Conservation (phyloP, 1,140 invertebrate species). For the Tetragonula clypearis region DNA sequence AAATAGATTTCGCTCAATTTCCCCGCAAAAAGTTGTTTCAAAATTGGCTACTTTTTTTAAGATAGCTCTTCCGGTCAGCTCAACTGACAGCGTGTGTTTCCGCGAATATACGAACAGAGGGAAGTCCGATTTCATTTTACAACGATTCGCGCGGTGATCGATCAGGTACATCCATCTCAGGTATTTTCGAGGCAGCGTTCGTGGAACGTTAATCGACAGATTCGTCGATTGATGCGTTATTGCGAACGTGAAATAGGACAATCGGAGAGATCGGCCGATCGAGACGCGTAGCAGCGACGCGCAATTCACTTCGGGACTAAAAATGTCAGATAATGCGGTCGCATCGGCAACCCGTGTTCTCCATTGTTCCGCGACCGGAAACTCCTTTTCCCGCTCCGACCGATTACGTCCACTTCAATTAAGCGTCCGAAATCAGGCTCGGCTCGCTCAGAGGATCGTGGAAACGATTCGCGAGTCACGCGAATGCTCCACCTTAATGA, state of each 20-base stretch:
- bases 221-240: background rate
- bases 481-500: background rate
- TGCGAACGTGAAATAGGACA: constrained; percentile 1
- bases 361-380: constrained; percentile 21
- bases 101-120: background rate
- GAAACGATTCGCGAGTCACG: background rate
- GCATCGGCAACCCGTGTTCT: background rate
- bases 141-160: constrained; percentile 6
- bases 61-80: background rate
- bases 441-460: background rate
- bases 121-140: background rate
- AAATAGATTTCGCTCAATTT: background rate
- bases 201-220: background rate
- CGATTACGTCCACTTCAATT: constrained; percentile 29
- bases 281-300: background rate
- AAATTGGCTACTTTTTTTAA: background rate
- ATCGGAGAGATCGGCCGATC: background rate
- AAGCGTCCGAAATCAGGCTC: constrained; percentile 11
- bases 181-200: background rate
- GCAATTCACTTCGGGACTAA: background rate
- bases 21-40: background rate
- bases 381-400: background rate
- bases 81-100: background rate
- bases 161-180: background rate
- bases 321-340: constrained; percentile 22